These are phyloP conservation scores for Bombyx mori DNA, from an alignment of 1,140 invertebrate species.

Conservation along the genomic window ASM3026992v2 NC_085129.1:4916001-4916500, in stretches of 20 bases:
- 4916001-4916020: too few relatives aligned
- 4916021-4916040: too few relatives aligned
- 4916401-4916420: slow-evolving; percentile 54
- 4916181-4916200: too few relatives aligned
- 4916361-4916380: slow-evolving; percentile 67
- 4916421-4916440: slow-evolving; percentile 59
- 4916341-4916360: slow-evolving; percentile 60
- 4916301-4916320: slow-evolving; percentile 43
- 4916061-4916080: too few relatives aligned
- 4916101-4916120: too few relatives aligned
- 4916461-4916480: slow-evolving; percentile 57
- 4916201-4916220: too few relatives aligned
- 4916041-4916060: too few relatives aligned
- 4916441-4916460: slow-evolving; percentile 49
- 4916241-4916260: slow-evolving; percentile 1
- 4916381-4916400: slow-evolving; percentile 67
- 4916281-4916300: slow-evolving; percentile 16
- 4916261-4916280: slow-evolving; percentile 5
- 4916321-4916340: slow-evolving; percentile 52
- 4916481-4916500: slow-evolving; percentile 48
- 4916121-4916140: too few relatives aligned
- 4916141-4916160: neutral
- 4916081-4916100: too few relatives aligned
- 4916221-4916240: neutral
- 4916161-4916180: neutral